Base-by-base conservation (phyloP, 2,797 vertebrate genomes). In the Enteromius trimaculatus region DNA sequence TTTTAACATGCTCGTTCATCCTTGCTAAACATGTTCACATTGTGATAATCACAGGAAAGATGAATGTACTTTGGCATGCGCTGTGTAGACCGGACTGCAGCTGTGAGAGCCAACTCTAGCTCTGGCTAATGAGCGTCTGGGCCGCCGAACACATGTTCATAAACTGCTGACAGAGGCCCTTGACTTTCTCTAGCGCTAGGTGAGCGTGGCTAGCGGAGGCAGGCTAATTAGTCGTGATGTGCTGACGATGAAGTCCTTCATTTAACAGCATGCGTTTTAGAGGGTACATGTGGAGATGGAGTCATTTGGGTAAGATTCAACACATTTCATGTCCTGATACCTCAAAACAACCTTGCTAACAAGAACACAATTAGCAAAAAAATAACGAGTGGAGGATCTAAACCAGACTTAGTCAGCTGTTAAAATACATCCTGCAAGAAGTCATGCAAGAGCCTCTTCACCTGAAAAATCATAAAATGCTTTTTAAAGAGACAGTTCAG, bases 161-260 rank as follows among this genome's bases (percentile, higher is more conserved):
- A 71, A 58, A 49, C 51, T 79, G 82, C 82, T 79, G 82, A 78
- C 44, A 49, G 68, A 78, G 55, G 6, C 79, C 51, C 79, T 58
- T 47, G 64, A 70, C 65, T 79, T 49, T 69, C 76, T 77, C 26
- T 44, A 31, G 72, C 0, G 17, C 47, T 68, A 77, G 81, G 49
- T 69, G 81, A 47, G 81, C 31, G 26, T 58, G 26, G 23, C 62
- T 70, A 49, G 58, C 1, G 1, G 49, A 58, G 66, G 47, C 26
- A 60, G n/a, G 65, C 65, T 69, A 83, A 83, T 83, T 83, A 83
- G 72, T 29, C 3, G 29, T 82, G 71, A 82, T 82, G 39, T 77
- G 81, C 81, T 83, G 82, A 77, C 76, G 42, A 60, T 44, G 65
- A 70, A 80, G 21, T 79, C 60, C 21, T 80, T 80, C 39, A 62